Percentiles rank a stretch among this genome's conserved stretches.
These are phyloP conservation scores for Tachystola acroxantha DNA, from an alignment of 2,888 invertebrate species.

Conservation along the genomic window DNA sequence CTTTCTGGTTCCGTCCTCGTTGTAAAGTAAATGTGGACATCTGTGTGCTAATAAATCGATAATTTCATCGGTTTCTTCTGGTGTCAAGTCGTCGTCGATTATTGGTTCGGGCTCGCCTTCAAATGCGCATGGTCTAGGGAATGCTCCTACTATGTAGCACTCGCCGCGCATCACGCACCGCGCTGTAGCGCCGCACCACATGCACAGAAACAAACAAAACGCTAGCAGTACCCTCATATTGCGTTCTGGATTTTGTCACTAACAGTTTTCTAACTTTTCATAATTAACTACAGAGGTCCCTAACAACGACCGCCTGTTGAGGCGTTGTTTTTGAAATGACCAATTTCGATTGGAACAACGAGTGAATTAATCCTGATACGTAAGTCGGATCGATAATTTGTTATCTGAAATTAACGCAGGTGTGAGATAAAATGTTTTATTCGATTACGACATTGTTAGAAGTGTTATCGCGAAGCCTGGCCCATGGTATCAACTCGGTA, in stretches of 20 bases:
- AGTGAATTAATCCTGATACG: constrained; percentile 25
- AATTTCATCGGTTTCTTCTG: constrained; percentile 45
- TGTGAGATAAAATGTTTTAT: constrained; percentile 39
- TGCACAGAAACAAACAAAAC: constrained; percentile 26
- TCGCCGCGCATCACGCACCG: constrained; percentile 50
- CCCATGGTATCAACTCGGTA: constrained; percentile 9
- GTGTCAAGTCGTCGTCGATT: constrained; percentile 34
- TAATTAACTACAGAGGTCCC: neutral
- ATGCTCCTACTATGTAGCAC: constrained; percentile 37
- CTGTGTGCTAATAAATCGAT: constrained; percentile 60
- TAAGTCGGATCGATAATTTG: constrained; percentile 36
- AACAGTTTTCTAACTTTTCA: neutral
- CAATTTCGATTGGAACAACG: constrained; percentile 14
- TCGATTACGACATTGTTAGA: constrained; percentile 15
- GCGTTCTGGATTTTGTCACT: constrained; percentile 3
- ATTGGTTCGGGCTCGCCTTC: constrained; percentile 33
- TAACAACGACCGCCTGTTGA: neutral
- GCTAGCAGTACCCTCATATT: constrained; percentile 34
- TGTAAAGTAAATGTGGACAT: constrained; percentile 79
- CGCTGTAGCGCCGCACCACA: constrained; percentile 36
- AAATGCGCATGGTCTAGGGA: constrained; percentile 40
- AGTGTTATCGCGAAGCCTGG: neutral
- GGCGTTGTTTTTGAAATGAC: constrained; percentile 17
- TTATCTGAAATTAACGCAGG: constrained; percentile 56
- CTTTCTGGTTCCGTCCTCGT: constrained; percentile 48